Base-by-base conservation (phyloP, 2,888 invertebrate genomes). In the Diachrysia chrysitis region DNA sequence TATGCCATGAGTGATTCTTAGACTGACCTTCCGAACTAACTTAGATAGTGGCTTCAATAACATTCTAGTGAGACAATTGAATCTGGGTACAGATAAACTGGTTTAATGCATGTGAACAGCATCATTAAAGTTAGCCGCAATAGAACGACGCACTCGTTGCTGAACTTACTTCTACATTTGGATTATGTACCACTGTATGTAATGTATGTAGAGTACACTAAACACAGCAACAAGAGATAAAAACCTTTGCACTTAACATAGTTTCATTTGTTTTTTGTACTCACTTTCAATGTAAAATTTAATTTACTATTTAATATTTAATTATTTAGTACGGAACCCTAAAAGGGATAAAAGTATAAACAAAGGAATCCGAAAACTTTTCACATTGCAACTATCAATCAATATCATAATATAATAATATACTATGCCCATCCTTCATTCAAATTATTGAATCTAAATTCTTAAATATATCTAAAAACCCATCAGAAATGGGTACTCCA, bases 101-200 rank as follows among this genome's bases (percentile, higher is more conserved):
- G 66, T 81, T 81, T 59, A 23, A 23, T 66, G 53, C 58, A 64
- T 51, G 71, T 55, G 56, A 79, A 57, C 12, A 61, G 63, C 55
- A 58, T 58, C 63, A 78, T 70, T 70, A 54, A 74, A 64, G 55
- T 63, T 57, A 48, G 23, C 19, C 25, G 21, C 29, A 14, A 16
- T 23, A 29, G 16, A 17, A 23, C 9, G 46, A 56, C 29, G 19
- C 58, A 66, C 37, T 66, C 23, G 5, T 58, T 55, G 37, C 21
- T 14, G 42, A 23, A 58, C 35, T 58, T 74, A 65, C 17, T 66
- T 56, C 46, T 23, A 59, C 25, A 63, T 58, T 62, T 19, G 17
- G 17, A 53, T 73, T 66, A 68, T 25, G 3, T 51, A 37, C 6
- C 19, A 58, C 54, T 56, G n/a, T 16, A n/a, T n/a, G n/a, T n/a